Percentiles rank a stretch among this genome's conserved stretches.
Evolutionary conservation across 1,140 invertebrate species (phyloP).

Genomic region (Nasonia vitripennis): DNA sequence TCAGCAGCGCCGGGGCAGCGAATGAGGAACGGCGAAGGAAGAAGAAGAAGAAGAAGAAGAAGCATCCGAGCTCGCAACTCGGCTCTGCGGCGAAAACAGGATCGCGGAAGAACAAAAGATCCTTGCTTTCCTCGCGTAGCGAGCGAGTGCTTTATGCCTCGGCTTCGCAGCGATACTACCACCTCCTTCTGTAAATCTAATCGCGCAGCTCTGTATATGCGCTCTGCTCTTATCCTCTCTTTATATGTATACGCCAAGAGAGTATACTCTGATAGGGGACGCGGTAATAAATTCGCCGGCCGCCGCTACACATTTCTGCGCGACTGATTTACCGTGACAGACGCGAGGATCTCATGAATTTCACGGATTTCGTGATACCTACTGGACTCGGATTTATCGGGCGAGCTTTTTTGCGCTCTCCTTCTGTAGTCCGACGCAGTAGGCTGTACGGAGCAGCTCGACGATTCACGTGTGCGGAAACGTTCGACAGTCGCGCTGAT

Average conservation of each 20-base stretch:
- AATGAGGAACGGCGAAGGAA: too few relatives aligned
- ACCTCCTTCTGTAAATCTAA: conserved; percentile 36
- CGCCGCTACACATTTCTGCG: not conserved
- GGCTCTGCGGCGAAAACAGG: conserved; percentile 14
- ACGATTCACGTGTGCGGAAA: too few relatives aligned
- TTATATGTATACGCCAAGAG: too few relatives aligned
- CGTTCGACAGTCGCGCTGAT: too few relatives aligned
- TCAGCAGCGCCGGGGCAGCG: not conserved
- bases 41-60: not conserved
- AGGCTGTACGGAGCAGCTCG: too few relatives aligned
- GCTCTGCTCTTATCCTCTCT: not conserved
- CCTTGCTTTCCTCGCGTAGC: not conserved
- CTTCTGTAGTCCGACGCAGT: too few relatives aligned
- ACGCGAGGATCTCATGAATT: conserved; percentile 13
- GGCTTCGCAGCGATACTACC: conserved; percentile 14
- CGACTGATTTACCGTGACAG: conserved; percentile 32
- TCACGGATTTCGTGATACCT: not conserved
- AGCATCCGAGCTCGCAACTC: not conserved
- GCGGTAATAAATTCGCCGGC: conserved; percentile 14
- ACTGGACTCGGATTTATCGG: not conserved
- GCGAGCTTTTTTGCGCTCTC: not conserved
- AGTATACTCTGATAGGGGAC: not conserved
- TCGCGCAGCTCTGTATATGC: not conserved
- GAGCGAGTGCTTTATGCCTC: conserved; percentile 13
- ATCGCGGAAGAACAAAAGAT: conserved; percentile 15